These are phyloP conservation scores for Cirrhinus molitorella DNA, from an alignment of 2,797 vertebrate genomes.

Conservation along the genomic window DNA sequence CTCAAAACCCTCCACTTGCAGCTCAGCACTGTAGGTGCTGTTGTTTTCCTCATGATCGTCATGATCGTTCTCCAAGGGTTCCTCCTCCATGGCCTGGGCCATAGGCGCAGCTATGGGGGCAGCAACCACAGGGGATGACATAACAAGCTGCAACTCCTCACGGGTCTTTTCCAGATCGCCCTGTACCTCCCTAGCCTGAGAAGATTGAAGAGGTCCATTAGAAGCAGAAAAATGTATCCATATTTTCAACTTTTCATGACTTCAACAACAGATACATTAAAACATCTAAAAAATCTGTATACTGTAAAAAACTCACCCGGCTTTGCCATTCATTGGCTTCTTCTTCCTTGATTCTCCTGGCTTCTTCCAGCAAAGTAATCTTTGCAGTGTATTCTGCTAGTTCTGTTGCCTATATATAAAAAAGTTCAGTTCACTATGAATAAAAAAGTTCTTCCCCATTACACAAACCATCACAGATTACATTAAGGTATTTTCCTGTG, in stretches of 20 bases:
- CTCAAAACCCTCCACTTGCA: conserved; percentile 84
- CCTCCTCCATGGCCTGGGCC: conserved; percentile 70
- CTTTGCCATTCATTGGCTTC: conserved; percentile 93
- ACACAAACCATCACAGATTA: neutral
- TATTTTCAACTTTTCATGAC: neutral
- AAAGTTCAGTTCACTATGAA: neutral
- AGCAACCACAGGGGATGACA: conserved; percentile 70
- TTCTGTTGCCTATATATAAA: conserved; percentile 83
- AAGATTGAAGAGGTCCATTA: neutral
- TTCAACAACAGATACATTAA: neutral
- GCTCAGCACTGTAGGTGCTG: conserved; percentile 89
- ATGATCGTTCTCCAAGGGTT: conserved; percentile 78
- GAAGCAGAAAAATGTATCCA: neutral
- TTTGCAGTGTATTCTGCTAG: conserved; percentile 90
- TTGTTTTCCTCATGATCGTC: conserved; percentile 84
- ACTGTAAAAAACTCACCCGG: conserved; percentile 80
- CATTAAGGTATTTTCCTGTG: neutral
- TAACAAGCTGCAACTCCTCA: conserved; percentile 90
- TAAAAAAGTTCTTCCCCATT: neutral
- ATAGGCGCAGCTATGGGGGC: neutral
- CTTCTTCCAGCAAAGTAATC: conserved; percentile 90
- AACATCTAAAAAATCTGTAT: neutral
- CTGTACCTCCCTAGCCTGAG: conserved; percentile 89
- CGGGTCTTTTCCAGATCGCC: conserved; percentile 90
- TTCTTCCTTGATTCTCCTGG: conserved; percentile 86